Conservation (phyloP, 2,113 vertebrate genomes). For the Petromus typicus region DNA sequence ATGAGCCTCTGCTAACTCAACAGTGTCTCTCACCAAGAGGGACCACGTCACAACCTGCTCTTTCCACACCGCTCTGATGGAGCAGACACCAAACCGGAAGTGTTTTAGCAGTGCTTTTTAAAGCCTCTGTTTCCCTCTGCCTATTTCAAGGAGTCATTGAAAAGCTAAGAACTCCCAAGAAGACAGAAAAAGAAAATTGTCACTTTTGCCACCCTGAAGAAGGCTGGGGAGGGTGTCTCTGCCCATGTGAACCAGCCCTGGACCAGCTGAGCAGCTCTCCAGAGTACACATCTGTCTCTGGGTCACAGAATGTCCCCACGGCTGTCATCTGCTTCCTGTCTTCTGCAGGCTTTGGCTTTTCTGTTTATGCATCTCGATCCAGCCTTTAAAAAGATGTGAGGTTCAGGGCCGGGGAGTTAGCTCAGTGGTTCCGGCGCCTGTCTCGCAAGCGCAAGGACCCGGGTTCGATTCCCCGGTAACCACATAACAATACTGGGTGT, state of each 20-base stretch:
- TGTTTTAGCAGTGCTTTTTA: background rate
- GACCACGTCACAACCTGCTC: background rate
- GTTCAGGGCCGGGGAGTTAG: no score
- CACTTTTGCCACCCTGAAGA: background rate
- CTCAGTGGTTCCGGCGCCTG: no score
- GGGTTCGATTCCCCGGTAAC: no score
- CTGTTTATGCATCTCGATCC: background rate
- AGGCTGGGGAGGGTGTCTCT: background rate
- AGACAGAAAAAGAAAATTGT: background rate
- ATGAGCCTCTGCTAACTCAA: background rate
- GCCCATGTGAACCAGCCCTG: background rate
- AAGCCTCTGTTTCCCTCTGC: constrained; percentile 8
- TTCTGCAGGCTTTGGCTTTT: background rate
- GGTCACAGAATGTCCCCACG: background rate
- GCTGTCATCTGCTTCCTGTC: background rate
- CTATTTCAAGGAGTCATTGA: background rate
- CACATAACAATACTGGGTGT: no score
- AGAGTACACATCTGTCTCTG: background rate
- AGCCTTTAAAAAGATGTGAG: background rate
- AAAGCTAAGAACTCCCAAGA: constrained; percentile 9
- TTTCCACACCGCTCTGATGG: background rate
- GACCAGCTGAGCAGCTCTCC: background rate
- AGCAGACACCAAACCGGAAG: background rate
- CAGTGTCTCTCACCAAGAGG: background rate
- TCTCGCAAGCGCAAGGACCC: no score